Conservation (phyloP, 2,113 vertebrate species). For the Albula glossodonta region DNA sequence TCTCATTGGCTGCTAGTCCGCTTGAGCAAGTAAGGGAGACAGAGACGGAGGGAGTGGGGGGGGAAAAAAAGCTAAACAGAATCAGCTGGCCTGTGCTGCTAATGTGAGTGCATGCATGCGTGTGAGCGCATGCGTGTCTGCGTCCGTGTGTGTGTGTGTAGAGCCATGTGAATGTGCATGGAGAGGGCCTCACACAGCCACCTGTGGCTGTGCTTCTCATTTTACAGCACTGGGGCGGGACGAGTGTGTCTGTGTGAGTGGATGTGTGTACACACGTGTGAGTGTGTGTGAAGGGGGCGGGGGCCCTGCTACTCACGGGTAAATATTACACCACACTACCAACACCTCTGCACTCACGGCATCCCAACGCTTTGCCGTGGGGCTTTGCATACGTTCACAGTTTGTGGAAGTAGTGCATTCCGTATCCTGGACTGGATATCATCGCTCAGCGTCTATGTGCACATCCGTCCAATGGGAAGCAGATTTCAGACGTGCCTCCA, state of each 20-base stretch:
- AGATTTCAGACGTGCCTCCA: slow-evolving; percentile 1
- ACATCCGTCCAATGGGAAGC: not conserved
- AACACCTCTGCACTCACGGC: not conserved
- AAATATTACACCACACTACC: not conserved
- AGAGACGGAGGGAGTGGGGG: not conserved
- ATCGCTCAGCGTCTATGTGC: not conserved
- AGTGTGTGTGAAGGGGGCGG: not conserved
- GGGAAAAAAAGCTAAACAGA: slow-evolving; percentile 17
- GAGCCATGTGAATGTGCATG: slow-evolving; percentile 2
- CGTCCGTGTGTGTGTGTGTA: not conserved
- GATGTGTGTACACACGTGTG: slow-evolving; percentile 20
- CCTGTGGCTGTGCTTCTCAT: not conserved
- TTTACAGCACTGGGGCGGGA: not conserved
- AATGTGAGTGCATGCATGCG: not conserved
- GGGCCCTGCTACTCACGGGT: not conserved
- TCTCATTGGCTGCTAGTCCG: slow-evolving; percentile 24
- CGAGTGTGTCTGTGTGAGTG: slow-evolving; percentile 21
- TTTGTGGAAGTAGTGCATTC: too few species aligned
- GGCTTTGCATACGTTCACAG: not conserved
- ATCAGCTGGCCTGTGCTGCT: slow-evolving; percentile 57
- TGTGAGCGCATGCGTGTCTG: not conserved
- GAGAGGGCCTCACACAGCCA: not conserved
- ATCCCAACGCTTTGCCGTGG: not conserved
- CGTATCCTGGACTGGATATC: not conserved
- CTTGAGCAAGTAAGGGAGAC: not conserved